These are phyloP conservation scores for Molorchus minor DNA, from an alignment of 2,888 invertebrate genomes.

Conservation along the genomic window DNA sequence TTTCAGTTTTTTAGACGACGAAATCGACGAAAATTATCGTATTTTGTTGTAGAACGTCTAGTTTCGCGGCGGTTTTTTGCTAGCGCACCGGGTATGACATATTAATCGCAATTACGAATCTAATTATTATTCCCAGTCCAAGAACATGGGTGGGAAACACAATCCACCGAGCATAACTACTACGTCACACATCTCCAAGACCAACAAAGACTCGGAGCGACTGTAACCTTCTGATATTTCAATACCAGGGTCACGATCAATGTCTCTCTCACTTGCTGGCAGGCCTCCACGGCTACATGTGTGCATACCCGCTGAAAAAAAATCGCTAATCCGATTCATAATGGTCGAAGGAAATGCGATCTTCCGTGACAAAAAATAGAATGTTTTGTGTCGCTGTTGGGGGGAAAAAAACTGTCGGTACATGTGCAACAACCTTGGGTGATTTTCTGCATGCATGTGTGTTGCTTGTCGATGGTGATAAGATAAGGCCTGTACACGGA, in stretches of 20 bases:
- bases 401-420: too few relatives aligned
- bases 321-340: constrained; percentile 27
- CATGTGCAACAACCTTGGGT: too few relatives aligned
- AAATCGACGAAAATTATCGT: too few relatives aligned
- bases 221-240: constrained; percentile 52
- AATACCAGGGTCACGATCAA: constrained; percentile 57
- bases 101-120: constrained; percentile 31
- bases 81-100: constrained; percentile 3
- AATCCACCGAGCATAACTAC: constrained; percentile 25
- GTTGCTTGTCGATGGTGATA: too few relatives aligned
- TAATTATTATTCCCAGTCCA: constrained; percentile 28
- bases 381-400: constrained; percentile 24
- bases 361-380: constrained; percentile 37
- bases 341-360: constrained; percentile 32
- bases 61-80: too few relatives aligned
- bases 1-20: too few relatives aligned
- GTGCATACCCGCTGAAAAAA: too few relatives aligned
- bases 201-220: constrained; percentile 41
- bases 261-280: constrained; percentile 31
- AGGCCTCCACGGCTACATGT: too few relatives aligned
- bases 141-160: constrained; percentile 34
- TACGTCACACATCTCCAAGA: constrained; percentile 23
- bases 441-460: too few relatives aligned
- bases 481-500: too few relatives aligned
- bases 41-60: too few relatives aligned